phyloP scores from a whole-genome alignment of 2,888 invertebrate species.

The Zeuzera pyrina region DNA sequence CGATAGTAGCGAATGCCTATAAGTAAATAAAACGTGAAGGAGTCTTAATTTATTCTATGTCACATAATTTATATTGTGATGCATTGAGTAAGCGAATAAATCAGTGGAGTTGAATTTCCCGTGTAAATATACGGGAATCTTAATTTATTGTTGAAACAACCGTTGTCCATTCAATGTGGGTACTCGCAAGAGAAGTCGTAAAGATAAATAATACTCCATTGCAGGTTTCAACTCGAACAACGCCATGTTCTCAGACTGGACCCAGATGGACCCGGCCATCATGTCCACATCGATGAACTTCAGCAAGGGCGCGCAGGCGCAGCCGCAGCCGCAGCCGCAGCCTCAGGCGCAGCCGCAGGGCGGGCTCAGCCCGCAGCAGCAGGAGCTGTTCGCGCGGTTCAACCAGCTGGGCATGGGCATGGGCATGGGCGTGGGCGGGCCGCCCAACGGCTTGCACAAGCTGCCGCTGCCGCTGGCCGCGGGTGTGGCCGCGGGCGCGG shows the following conservation, averaged over 20 bases:
- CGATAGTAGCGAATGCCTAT: too few species aligned
- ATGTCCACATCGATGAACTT: slow-evolving; percentile 80
- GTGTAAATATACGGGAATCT: too few species aligned
- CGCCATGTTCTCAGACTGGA: slow-evolving; percentile 84
- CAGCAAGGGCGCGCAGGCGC: slow-evolving; percentile 36
- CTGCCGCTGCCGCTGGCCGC: slow-evolving; percentile 11
- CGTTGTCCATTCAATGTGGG: too few species aligned
- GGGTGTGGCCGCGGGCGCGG: slow-evolving; percentile 15
- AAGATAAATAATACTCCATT: too few species aligned
- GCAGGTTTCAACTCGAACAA: slow-evolving; percentile 45
- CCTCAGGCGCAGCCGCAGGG: slow-evolving; percentile 12
- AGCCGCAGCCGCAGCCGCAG: slow-evolving; percentile 16
- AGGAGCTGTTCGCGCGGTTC: slow-evolving; percentile 57
- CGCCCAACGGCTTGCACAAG: slow-evolving; percentile 28
- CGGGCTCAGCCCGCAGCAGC: slow-evolving; percentile 28
- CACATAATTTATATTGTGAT: too few species aligned
- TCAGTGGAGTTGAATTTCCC: too few species aligned
- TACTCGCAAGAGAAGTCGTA: too few species aligned
- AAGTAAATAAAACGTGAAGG: too few species aligned
- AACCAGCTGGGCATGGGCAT: too few species aligned
- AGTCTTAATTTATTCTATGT: too few species aligned
- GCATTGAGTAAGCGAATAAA: too few species aligned
- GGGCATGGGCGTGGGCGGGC: slow-evolving; percentile 27
- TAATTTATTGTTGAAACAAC: too few species aligned
- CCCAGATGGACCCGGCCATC: slow-evolving; percentile 94